A percentile compares a stretch with the other conserved stretches of the same genome.
Evolutionary conservation across 1,140 invertebrate genomes (phyloP).

Genomic region (Acromyrmex heyeri): DNA sequence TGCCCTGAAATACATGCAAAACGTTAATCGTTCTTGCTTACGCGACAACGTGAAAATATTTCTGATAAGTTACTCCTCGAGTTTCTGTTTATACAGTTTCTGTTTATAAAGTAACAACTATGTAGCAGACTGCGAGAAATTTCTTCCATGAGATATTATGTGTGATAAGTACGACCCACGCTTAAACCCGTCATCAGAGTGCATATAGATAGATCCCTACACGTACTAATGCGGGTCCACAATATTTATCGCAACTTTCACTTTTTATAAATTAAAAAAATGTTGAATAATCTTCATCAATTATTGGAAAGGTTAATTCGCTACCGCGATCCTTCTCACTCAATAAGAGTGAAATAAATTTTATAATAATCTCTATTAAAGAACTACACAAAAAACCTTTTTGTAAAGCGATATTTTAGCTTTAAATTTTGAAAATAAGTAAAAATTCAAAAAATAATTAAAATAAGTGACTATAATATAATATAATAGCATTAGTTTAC

Average conservation of each 20-base stretch:
- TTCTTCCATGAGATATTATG: constrained; percentile 18
- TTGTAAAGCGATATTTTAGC: background rate
- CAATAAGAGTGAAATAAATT: background rate
- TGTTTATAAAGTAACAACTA: background rate
- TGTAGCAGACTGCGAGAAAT: background rate
- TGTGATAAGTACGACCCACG: constrained; percentile 23
- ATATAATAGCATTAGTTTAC: too few species aligned
- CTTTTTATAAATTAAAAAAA: constrained; percentile 48
- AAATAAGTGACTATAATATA: too few species aligned
- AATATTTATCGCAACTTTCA: constrained; percentile 50
- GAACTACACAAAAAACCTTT: background rate
- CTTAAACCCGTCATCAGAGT: background rate
- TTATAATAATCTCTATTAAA: constrained; percentile 3
- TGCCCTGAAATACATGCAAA: constrained; percentile 37
- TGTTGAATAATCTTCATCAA: constrained; percentile 24
- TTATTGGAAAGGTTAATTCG: constrained; percentile 43
- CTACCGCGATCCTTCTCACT: background rate
- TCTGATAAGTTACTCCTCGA: background rate
- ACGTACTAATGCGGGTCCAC: background rate
- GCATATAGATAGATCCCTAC: background rate
- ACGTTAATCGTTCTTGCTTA: background rate
- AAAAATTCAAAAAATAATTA: background rate
- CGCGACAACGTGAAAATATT: background rate
- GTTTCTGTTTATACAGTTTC: background rate
- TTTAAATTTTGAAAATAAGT: background rate